Conservation (phyloP, 2,113 vertebrate species). For the Cebidichthys violaceus region DNA sequence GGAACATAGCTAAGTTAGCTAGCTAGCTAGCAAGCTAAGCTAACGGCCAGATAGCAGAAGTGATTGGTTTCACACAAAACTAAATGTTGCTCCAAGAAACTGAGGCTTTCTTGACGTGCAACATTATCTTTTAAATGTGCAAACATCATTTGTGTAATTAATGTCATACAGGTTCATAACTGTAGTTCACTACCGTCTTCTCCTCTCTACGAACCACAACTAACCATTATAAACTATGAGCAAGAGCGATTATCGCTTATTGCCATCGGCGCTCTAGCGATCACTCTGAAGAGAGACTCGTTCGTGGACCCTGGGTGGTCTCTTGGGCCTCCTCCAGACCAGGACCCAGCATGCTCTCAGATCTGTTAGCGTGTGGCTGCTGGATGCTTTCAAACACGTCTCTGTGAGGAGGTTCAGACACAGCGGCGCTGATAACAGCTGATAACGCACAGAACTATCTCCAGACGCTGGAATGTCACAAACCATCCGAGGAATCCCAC, state of each 20-base stretch:
- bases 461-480: constrained; percentile 1
- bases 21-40: too few species aligned
- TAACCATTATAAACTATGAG: neutral
- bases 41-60: too few species aligned
- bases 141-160: too few species aligned
- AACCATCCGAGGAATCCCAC: constrained; percentile 47
- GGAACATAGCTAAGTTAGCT: too few species aligned
- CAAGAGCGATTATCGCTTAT: neutral
- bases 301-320: constrained; percentile 5
- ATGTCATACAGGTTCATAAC: too few species aligned
- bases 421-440: constrained; percentile 44
- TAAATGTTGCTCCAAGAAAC: too few species aligned
- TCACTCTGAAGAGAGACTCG: neutral
- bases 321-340: neutral
- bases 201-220: too few species aligned
- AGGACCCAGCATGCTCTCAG: neutral
- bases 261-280: neutral
- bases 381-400: constrained; percentile 12
- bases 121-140: too few species aligned
- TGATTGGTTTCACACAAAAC: too few species aligned
- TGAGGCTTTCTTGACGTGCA: too few species aligned
- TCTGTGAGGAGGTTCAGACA: constrained; percentile 54
- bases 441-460: constrained; percentile 38
- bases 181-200: too few species aligned
- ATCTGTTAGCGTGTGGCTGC: neutral